Base-by-base conservation (phyloP, 2,797 vertebrate species). In the Arnoldichthys spilopterus region DNA sequence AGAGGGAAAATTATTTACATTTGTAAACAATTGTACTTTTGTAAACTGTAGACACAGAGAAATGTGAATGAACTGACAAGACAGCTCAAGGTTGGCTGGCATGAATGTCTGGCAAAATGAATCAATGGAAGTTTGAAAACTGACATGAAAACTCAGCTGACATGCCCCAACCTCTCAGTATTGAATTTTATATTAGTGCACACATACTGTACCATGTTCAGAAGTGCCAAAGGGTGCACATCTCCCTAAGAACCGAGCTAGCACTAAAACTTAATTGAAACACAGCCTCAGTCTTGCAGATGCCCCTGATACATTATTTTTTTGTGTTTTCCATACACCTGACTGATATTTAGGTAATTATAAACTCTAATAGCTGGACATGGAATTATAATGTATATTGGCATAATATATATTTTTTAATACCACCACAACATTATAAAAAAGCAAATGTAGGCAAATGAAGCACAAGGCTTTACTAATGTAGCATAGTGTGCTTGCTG, bases 151-250 rank as follows among this genome's bases (percentile, higher is more conserved):
- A 16, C 7, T 18, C 20, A 51, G 6, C 49, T 30, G 58, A 54
- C 11, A 76, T 66, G 49, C 54, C 51, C 34, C 53, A 26, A 26
- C 62, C 16, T 68, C 63, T 37, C 51, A 18, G 28, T 47, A 77
- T 77, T 68, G 51, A 77, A 3, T 43, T 45, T 43, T 28, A 45
- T 24, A 69, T 77, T 47, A 77, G 24, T 58, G 59, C 53, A 32
- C 26, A 54, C 53, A 59, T 67, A 59, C 8, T 7, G 28, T 58
- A 26, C 13, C 13, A 22, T 11, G 34, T 5, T 22, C n/a, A n/a
- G n/a, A 6, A 62, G 13, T 18, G 18, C n/a, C n/a, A 62, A 61
- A 61, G 3, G 15, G 2, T 22, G 3, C 4, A 58, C 22, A 58
- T 11, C 26, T 26, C 24, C 24, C 22, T 1, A 58, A 26, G 22